Percentiles rank a stretch among this genome's conserved stretches.
phyloP scores from a whole-genome alignment of 2,797 vertebrate species.

The Spheniscus humboldti region DNA sequence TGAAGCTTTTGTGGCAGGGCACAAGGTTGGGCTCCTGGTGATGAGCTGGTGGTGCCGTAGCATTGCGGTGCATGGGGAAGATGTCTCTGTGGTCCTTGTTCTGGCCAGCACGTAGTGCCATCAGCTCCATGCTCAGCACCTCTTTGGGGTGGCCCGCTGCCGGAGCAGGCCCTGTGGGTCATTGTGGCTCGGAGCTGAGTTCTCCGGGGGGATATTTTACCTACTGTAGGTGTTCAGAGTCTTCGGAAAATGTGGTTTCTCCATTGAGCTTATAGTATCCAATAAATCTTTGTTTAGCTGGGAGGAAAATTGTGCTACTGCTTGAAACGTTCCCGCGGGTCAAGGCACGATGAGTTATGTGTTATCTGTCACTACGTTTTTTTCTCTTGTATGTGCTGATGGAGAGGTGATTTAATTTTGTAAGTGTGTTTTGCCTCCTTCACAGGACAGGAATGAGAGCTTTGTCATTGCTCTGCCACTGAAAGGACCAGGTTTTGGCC shows the following conservation, averaged over 20 bases:
- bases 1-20: neutral
- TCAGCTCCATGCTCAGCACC: neutral
- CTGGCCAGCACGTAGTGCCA: neutral
- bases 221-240: neutral
- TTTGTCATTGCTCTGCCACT: neutral
- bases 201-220: neutral
- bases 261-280: neutral
- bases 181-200: rapidly evolving
- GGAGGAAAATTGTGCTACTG: neutral
- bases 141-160: rapidly evolving
- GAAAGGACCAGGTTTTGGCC: neutral
- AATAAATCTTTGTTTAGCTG: neutral
- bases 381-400: neutral
- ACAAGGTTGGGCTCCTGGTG: neutral
- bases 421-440: neutral
- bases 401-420: neutral
- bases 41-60: neutral
- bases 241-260: neutral
- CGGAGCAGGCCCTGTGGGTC: no score
- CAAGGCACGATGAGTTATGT: neutral
- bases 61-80: neutral
- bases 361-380: neutral
- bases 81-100: neutral
- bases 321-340: neutral
- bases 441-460: neutral